Conservation (phyloP, 2,797 vertebrate species). For the Anguilla pacifica region DNA sequence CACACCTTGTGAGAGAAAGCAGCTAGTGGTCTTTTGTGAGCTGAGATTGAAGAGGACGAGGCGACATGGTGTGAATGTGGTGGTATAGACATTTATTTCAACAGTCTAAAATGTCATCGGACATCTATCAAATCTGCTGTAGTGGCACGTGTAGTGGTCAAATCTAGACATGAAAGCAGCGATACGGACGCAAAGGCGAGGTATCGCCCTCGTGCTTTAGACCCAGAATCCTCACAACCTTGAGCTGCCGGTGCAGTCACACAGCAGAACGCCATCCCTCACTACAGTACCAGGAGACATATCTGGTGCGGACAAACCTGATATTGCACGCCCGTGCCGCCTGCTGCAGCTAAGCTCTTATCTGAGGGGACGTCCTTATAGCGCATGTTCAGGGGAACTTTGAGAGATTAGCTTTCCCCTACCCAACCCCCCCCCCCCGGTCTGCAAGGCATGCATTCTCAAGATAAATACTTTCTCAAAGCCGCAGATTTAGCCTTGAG, state of each 20-base stretch:
- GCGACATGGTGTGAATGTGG: background rate
- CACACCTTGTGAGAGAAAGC: background rate
- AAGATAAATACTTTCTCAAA: background rate
- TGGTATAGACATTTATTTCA: background rate
- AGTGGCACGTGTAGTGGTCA: background rate
- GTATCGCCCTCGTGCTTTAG: background rate
- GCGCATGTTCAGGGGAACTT: background rate
- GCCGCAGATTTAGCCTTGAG: conserved; percentile 9
- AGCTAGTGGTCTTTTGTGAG: background rate
- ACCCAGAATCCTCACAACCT: conserved; percentile 10
- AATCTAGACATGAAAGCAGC: background rate
- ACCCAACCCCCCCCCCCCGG: background rate
- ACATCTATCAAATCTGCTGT: background rate
- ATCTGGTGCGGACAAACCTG: background rate
- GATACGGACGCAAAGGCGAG: background rate
- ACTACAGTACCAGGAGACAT: background rate
- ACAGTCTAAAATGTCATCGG: background rate
- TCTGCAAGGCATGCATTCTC: conserved; percentile 20
- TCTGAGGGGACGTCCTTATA: background rate
- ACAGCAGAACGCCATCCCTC: background rate
- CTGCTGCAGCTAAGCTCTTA: background rate
- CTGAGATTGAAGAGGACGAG: background rate
- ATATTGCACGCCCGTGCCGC: background rate
- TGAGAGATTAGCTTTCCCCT: background rate
- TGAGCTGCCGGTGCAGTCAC: background rate